Base-by-base conservation (phyloP, 1,140 invertebrate genomes). In the Ericerus pela region DNA sequence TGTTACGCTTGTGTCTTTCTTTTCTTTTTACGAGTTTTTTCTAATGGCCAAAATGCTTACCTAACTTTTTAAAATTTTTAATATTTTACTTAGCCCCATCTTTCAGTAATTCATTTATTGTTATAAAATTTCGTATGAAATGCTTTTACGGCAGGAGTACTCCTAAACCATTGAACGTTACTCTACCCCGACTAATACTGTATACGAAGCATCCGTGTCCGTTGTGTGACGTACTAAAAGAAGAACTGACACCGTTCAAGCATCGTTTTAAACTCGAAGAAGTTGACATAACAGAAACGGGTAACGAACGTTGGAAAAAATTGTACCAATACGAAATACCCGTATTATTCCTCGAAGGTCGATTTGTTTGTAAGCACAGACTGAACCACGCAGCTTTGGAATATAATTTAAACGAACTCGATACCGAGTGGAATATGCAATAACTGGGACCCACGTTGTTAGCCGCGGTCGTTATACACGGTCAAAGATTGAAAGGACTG, bases 301-400 rank as follows among this genome's bases (percentile, higher is more conserved):
- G 78, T 64, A 89, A 91, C 67, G 64, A 83, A 53, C 70, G 75
- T 55, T 88, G 79, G 75, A 71, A 79, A 53, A 70, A 79, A 55
- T 70, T 87, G n/a, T 94, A 90, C 65, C 75, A 79, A 56, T 76
- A 82, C 67, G 86, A 92, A 67, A 91, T 92, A 64, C 88, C 89
- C 51, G 88, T 92, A 12, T 71, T 92, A 63, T 85, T 89, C 72
- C 73, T 91, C 4, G 82, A 92, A 68, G 82, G 80, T 14, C 73
- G 82, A 63, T 92, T 79, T 70, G 70, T 92, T 24, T 90, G 88
- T 72, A 90, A 87, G 73, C 85, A 92, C 68, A 74, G 70, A 61
- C 73, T 88, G 41, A 76, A 91, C 66, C 65, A 66, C 57, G 62
- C 68, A 11, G 65, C 76, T 2, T 70, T 82, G 53, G 64, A 73